Percentiles rank a stretch among this genome's conserved stretches.
These are phyloP conservation scores for Ctenomys sociabilis DNA, from an alignment of 2,113 vertebrate genomes.

Conservation along the genomic window DNA sequence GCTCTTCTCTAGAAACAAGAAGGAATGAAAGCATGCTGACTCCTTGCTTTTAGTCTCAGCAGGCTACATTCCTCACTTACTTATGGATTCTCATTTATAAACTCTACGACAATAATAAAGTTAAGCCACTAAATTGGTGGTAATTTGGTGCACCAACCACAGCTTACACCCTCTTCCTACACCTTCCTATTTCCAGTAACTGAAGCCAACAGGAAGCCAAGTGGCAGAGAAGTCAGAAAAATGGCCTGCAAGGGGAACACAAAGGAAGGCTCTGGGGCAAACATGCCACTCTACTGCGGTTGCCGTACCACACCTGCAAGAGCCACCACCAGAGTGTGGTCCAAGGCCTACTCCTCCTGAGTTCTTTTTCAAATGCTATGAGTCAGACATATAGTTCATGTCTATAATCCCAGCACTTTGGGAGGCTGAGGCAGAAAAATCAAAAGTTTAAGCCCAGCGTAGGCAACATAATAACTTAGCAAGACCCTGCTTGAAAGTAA, in stretches of 20 bases:
- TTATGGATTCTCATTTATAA: background rate
- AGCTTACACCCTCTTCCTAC: background rate
- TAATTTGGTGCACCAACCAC: background rate
- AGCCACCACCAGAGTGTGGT: fast-evolving
- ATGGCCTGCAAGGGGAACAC: background rate
- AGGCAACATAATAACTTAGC: background rate
- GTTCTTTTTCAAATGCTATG: background rate
- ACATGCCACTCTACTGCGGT: background rate
- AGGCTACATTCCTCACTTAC: background rate
- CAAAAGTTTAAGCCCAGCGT: background rate
- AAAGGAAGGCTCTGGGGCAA: background rate
- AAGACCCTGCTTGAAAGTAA: background rate
- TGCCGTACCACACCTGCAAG: no score
- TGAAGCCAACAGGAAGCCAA: background rate
- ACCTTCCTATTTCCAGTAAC: background rate
- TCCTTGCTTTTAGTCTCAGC: background rate
- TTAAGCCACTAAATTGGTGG: background rate
- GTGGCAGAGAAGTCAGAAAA: background rate
- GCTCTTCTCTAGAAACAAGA: background rate
- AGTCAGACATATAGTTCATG: background rate
- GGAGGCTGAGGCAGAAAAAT: background rate
- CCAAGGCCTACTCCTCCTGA: background rate
- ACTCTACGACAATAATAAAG: background rate
- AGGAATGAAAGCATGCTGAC: background rate
- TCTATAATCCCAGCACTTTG: background rate